Evolutionary conservation across 2,888 invertebrate species (phyloP).

Genomic region (Plebejus melissa): DNA sequence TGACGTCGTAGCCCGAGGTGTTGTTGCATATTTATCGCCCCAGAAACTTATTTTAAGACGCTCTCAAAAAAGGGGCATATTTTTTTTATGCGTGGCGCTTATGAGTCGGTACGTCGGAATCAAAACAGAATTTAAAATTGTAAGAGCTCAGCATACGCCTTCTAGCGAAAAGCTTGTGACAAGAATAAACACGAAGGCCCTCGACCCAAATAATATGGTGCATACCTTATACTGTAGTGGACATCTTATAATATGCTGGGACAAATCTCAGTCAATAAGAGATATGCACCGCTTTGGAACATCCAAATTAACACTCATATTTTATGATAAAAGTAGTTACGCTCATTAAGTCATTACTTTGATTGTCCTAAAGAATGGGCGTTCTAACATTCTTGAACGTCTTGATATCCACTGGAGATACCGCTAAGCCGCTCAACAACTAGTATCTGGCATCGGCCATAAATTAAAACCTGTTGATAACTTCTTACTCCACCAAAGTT

Average conservation of each 20-base stretch:
- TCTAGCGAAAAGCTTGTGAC: constrained; percentile 7
- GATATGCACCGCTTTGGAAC: background rate
- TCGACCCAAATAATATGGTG: constrained; percentile 17
- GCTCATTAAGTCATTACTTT: background rate
- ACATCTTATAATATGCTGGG: background rate
- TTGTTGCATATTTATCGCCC: background rate
- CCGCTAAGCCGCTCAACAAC: background rate
- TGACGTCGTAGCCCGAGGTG: background rate
- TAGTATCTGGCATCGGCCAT: background rate
- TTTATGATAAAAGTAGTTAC: no score
- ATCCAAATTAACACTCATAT: background rate
- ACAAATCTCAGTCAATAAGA: background rate
- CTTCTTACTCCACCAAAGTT: background rate
- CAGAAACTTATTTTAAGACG: constrained; percentile 13
- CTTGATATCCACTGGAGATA: background rate
- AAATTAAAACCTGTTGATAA: background rate
- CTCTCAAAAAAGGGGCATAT: background rate
- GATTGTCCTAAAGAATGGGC: background rate
- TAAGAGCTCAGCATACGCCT: background rate
- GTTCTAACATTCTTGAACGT: background rate
- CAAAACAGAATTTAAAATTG: constrained; percentile 5
- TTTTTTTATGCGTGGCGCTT: background rate
- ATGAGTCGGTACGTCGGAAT: constrained; percentile 1
- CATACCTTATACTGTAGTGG: background rate
- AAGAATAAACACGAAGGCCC: constrained; percentile 8